A percentile compares a stretch with the other conserved stretches of the same genome.
Evolutionary conservation across 2,797 vertebrate genomes (phyloP).

Genomic region (Champsocephalus gunnari): DNA sequence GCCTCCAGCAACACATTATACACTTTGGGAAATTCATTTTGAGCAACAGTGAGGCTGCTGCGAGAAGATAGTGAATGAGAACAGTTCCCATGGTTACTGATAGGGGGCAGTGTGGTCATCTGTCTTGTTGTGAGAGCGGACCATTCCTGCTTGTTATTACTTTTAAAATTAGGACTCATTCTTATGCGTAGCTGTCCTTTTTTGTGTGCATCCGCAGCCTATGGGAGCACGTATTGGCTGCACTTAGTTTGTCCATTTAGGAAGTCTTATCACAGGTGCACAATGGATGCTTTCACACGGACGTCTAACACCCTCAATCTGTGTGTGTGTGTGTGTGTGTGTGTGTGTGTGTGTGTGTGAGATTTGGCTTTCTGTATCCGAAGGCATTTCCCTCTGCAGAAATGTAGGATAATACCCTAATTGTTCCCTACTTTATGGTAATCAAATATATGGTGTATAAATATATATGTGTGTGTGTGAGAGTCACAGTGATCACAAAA

Average conservation of each 20-base stretch:
- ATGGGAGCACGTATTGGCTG: conserved; percentile 10
- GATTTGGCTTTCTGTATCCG: conserved; percentile 14
- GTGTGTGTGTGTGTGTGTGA: conserved; percentile 1
- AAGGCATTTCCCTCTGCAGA: background rate
- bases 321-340: background rate
- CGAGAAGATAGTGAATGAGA: conserved; percentile 19
- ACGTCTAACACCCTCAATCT: conserved; percentile 10
- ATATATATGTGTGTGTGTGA: conserved; percentile 18
- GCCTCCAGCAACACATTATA: conserved; percentile 29
- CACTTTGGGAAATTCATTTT: conserved; percentile 26
- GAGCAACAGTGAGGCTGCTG: conserved; percentile 40
- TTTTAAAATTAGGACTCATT: conserved; percentile 36
- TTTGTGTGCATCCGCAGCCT: conserved; percentile 17
- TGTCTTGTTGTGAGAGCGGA: conserved; percentile 15
- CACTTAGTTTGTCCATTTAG: conserved; percentile 36
- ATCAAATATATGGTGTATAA: conserved; percentile 3
- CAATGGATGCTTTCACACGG: conserved; percentile 27
- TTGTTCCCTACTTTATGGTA: conserved; percentile 32
- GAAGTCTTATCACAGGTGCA: conserved; percentile 30
- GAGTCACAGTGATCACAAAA: conserved; percentile 51
- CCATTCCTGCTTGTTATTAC: conserved; percentile 28
- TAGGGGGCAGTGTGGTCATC: conserved; percentile 77
- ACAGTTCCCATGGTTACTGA: conserved; percentile 42
- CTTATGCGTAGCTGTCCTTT: conserved; percentile 3
- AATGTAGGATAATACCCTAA: conserved; percentile 15